Conservation (phyloP, 2,113 vertebrate species). For the Falcunculus frontatus region DNA sequence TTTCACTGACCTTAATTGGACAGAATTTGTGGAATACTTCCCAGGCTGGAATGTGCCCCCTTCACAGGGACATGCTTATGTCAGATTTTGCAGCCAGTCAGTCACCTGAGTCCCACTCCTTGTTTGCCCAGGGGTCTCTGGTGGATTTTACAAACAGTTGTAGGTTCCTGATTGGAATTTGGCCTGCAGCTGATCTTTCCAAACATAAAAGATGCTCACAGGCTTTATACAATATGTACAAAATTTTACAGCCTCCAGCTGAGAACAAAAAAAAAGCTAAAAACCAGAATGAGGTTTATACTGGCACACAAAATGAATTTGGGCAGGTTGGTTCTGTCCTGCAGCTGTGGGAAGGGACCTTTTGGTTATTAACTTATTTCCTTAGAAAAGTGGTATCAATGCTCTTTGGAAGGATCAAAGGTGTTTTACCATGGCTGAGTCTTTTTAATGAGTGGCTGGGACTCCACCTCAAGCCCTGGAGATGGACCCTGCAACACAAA, state of each 20-base stretch:
- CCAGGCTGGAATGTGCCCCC: background rate
- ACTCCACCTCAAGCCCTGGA: background rate
- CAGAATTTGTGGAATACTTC: background rate
- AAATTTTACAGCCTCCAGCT: background rate
- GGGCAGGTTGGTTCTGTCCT: background rate
- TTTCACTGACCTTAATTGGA: background rate
- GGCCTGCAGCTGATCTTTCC: background rate
- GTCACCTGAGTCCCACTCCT: background rate
- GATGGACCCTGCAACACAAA: background rate
- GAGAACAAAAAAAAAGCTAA: background rate
- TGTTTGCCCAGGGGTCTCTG: background rate
- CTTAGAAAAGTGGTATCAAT: background rate
- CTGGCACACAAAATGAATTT: background rate
- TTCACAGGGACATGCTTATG: background rate
- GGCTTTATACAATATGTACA: background rate
- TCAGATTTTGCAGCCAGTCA: background rate
- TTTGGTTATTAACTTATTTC: background rate
- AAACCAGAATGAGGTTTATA: background rate
- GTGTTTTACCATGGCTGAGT: conserved; percentile 47
- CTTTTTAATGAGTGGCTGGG: background rate
- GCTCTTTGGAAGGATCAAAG: background rate
- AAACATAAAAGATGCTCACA: background rate
- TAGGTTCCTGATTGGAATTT: background rate
- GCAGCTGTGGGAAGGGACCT: background rate
- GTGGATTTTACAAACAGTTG: background rate